Base-by-base conservation (phyloP, 2,888 invertebrate genomes). In the Drosophila borborema region DNA sequence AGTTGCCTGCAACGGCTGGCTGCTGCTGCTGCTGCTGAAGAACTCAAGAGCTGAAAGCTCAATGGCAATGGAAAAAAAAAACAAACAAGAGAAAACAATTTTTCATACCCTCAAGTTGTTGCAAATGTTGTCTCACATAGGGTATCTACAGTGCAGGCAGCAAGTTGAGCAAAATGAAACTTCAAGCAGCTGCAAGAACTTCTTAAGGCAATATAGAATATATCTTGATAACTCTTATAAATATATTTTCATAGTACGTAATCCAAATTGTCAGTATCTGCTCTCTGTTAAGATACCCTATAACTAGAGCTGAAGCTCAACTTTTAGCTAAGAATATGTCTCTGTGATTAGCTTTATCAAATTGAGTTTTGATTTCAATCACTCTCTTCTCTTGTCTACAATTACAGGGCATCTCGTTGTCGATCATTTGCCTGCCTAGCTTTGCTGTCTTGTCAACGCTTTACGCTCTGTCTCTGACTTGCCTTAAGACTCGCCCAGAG, bases 21-120 rank as follows among this genome's bases (percentile, higher is more conserved):
- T 53, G 40, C 64, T 40, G 48, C 53, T 53, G 54, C 60, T 49
- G 43, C 64, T 18, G 53, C 53, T 53, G 54, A 43, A 43, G 53
- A 71, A 20, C 59, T 45, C 14, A 45, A 64, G 48, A 54, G 46
- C 46, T 58, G 16, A 41, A 54, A 51, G 62, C 56, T 56, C 55
- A 69, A 62, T 61, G 41, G 49, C 49, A 64, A 60, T 46, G 72
- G 8, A 20, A 45, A 48, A 40, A 14, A 38, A 46, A 70, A 64
- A 72, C 58, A 71, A 63, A 58, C 58, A 72, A 38, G 55, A 10
- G 40, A 43, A 63, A 62, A 72, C 12, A 23, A 49, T 28, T 59
- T 71, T 59, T n/a, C 23, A 45, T 64, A 56, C 70, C 28, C 67
- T 38, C 12, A 34, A 28, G 12, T 10, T 6, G 3, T 0, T 10